Percentiles rank a stretch among this genome's conserved stretches.
These are phyloP conservation scores for Bradynema listronoti DNA, from an alignment of 1,140 invertebrate genomes.

Conservation along the genomic window DNA sequence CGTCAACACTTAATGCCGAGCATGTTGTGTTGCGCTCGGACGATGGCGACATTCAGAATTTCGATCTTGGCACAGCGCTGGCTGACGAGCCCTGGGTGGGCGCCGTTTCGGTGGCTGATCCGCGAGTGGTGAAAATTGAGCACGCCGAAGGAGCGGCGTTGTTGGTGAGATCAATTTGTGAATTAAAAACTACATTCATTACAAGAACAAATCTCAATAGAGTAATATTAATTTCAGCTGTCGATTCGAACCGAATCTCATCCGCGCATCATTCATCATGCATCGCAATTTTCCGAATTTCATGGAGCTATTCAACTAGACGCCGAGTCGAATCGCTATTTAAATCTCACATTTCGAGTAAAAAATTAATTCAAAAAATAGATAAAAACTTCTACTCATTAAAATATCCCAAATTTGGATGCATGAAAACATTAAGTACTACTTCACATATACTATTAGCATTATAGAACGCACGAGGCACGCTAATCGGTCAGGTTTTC, in stretches of 20 bases:
- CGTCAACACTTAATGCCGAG: slow-evolving; percentile 43
- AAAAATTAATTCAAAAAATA: slow-evolving; percentile 2
- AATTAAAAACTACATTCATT: neutral
- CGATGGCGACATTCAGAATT: slow-evolving; percentile 36
- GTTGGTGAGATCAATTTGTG: slow-evolving; percentile 15
- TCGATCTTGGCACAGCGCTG: slow-evolving; percentile 39
- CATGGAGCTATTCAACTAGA: slow-evolving; percentile 44
- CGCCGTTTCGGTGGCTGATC: slow-evolving; percentile 25
- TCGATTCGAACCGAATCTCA: slow-evolving; percentile 30
- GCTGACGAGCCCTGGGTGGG: slow-evolving; percentile 44
- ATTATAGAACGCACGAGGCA: slow-evolving; percentile 40
- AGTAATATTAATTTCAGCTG: slow-evolving; percentile 39
- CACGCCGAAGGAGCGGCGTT: slow-evolving; percentile 44
- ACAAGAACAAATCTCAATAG: too few relatives aligned
- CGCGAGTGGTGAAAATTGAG: slow-evolving; percentile 37
- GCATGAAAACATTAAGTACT: too few relatives aligned
- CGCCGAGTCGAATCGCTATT: slow-evolving; percentile 43
- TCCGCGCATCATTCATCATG: slow-evolving; percentile 37
- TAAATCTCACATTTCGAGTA: slow-evolving; percentile 47
- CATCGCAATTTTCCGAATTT: slow-evolving; percentile 38
- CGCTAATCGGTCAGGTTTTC: slow-evolving; percentile 42
- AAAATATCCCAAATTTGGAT: too few relatives aligned
- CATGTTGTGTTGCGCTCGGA: slow-evolving; percentile 40
- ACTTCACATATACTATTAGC: neutral
- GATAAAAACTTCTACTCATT: neutral